Evolutionary conservation across 1,140 invertebrate species (phyloP), one percentile per base, ranked within the genome.

Genomic region (Belonocnema kinseyi): DNA sequence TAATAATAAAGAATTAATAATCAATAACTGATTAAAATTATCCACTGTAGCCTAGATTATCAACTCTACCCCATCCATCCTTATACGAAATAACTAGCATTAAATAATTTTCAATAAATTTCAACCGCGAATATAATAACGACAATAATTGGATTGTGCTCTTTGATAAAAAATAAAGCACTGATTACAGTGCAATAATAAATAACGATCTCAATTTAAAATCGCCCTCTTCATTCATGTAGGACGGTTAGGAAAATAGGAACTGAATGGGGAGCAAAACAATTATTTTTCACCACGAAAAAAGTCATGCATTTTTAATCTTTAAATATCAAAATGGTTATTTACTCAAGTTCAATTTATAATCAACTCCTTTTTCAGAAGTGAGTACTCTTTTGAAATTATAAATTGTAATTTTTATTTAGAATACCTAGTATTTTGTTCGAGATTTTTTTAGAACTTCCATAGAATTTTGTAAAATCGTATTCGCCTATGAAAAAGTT

Each of bases 31-130:
- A n/a, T 4, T 16, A 66, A 66, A 66, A 40, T 40, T 54, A 54
- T 54, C 53, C n/a, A 54, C 53, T 17, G 10, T 17, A 61, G 40
- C 1, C 40, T 46, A 61, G 16, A 61, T 66, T n/a, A 40, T 66
- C 21, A 33, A 66, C 26, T 14, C 21, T 46, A 7, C 33, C 58
- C 5, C 26, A 8, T 16, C 7, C 1, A 40, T 40, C 14, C 13
- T 1, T 10, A 10, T 12, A 40, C 33, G 16, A 14, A 66, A 66
- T 33, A 66, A 66, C 33, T 66, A 7, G 33, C 14, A 40, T 10
- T 66, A 66, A 66, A 66, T 66, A 66, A 66, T 66, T 66, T 4
- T 40, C 13, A 40, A 40, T 66, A 66, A n/a, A 66, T 40, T 66
- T 46, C n/a, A 66, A 66, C 16, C 13, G 33, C 58, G 14, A 61